phyloP scores from a whole-genome alignment of 2,888 invertebrate species.

The Anarsia innoxiella region DNA sequence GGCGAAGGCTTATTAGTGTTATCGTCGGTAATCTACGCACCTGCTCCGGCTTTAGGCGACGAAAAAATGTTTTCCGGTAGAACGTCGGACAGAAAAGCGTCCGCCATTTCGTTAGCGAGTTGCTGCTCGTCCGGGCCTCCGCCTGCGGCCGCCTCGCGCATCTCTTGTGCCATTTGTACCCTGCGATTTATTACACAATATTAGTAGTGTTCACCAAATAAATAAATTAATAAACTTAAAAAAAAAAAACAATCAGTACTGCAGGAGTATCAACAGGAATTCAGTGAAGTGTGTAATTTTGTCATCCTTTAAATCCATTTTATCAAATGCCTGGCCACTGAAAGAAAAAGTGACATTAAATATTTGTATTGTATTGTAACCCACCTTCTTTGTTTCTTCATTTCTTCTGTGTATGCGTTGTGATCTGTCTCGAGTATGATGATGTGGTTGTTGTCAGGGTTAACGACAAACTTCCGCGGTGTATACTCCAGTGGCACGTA shows the following conservation, averaged over 20 bases:
- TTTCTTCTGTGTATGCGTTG: conserved; percentile 97
- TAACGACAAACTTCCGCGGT: conserved; percentile 95
- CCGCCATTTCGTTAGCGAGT: conserved; percentile 97
- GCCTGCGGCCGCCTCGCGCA: conserved; percentile 92
- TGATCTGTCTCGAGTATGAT: conserved; percentile 98
- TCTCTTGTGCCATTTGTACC: conserved; percentile 98
- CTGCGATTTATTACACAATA: too few species aligned
- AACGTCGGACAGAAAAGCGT: conserved; percentile 95
- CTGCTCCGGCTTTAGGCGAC: conserved; percentile 94
- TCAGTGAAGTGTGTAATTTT: conserved; percentile 49
- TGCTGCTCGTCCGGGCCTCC: conserved; percentile 94
- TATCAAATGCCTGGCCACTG: too few species aligned
- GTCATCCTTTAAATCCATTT: conserved; percentile 47
- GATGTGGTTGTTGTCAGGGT: conserved; percentile 91
- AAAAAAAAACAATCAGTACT: conserved; percentile 58
- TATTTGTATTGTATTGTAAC: conserved; percentile 1
- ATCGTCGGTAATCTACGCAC: conserved; percentile 29
- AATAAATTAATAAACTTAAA: not conserved
- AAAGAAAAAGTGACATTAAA: too few species aligned
- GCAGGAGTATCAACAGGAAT: conserved; percentile 61
- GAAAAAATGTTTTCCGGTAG: conserved; percentile 96
- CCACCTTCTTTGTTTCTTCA: conserved; percentile 88
- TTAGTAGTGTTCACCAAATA: too few species aligned
- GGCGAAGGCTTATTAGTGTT: conserved; percentile 39
- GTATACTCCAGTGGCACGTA: conserved; percentile 96